Percentiles rank a stretch among this genome's conserved stretches.
Conservation (phyloP, 2,888 invertebrate species). For the Agrilus cyanescens region DNA sequence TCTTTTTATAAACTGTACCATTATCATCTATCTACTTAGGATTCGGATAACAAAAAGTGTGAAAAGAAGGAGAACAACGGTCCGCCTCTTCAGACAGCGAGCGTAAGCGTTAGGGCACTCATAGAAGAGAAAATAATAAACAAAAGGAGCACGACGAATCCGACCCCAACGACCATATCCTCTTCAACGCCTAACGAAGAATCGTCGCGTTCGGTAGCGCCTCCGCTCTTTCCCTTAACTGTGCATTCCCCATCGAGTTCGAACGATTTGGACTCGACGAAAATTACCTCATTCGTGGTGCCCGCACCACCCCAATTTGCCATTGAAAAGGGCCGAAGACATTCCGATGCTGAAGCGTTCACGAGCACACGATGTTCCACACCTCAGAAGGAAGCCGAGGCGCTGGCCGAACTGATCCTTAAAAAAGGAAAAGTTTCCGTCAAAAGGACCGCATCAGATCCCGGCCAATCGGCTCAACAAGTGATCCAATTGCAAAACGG, state of each 20-base stretch:
- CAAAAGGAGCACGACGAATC: constrained; percentile 54
- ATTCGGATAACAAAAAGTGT: constrained; percentile 73
- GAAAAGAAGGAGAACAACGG: constrained; percentile 75
- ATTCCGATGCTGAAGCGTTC: constrained; percentile 47
- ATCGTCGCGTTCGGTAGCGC: constrained; percentile 28
- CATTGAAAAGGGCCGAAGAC: constrained; percentile 40
- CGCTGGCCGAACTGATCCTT: constrained; percentile 62
- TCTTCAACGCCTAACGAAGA: constrained; percentile 16
- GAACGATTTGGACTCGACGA: constrained; percentile 28
- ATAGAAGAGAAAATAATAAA: constrained; percentile 91
- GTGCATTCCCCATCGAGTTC: constrained; percentile 35
- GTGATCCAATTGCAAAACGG: constrained; percentile 49
- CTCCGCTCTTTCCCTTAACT: constrained; percentile 34
- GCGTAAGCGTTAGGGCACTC: constrained; percentile 77
- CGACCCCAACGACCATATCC: constrained; percentile 20
- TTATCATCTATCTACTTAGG: constrained; percentile 37
- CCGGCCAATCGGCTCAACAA: constrained; percentile 48
- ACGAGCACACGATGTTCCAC: constrained; percentile 37
- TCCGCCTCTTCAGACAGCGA: constrained; percentile 84
- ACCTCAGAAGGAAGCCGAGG: constrained; percentile 58
- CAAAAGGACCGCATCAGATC: constrained; percentile 62
- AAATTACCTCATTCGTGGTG: constrained; percentile 42
- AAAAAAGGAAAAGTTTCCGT: constrained; percentile 62
- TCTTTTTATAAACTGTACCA: neutral
- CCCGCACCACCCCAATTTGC: constrained; percentile 41